Conservation (phyloP, 2,888 invertebrate genomes). For the Acleris holmiana region DNA sequence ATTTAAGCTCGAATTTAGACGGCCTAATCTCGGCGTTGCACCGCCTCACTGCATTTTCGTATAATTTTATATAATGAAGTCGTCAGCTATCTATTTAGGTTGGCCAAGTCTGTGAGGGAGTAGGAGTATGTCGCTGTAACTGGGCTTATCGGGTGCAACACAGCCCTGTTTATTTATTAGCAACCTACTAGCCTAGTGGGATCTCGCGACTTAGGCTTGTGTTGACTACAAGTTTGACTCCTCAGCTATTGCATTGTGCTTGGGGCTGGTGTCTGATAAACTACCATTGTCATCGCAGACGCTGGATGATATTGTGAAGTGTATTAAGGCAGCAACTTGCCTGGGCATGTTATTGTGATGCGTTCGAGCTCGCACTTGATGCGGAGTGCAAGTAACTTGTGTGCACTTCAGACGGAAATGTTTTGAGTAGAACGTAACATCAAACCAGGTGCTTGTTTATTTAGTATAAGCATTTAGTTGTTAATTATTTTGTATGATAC, state of each 20-base stretch:
- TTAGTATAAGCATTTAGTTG: no score
- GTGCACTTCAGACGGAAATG: no score
- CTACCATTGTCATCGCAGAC: constrained; percentile 44
- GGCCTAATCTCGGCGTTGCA: constrained; percentile 72
- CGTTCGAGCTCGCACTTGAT: constrained; percentile 20
- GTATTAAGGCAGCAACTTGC: constrained; percentile 33
- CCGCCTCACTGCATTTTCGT: constrained; percentile 70
- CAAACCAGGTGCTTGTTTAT: no score
- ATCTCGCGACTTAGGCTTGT: constrained; percentile 49
- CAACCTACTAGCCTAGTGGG: constrained; percentile 63
- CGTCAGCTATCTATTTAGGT: constrained; percentile 55
- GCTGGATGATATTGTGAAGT: constrained; percentile 44
- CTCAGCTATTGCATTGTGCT: constrained; percentile 54
- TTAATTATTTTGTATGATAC: no score
- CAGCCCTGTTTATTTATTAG: constrained; percentile 80
- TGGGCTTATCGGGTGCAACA: constrained; percentile 74
- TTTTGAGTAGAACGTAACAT: no score
- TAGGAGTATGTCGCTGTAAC: constrained; percentile 45
- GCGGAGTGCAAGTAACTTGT: constrained; percentile 12
- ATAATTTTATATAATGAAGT: constrained; percentile 64
- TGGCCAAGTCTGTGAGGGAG: constrained; percentile 48
- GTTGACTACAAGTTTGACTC: constrained; percentile 48
- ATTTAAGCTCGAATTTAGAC: constrained; percentile 79
- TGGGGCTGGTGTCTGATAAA: constrained; percentile 43
- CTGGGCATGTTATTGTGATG: constrained; percentile 30